Percentiles rank a stretch among this genome's conserved stretches.
Evolutionary conservation across 1,140 invertebrate genomes (phyloP).

Genomic region (Melanaphis sacchari): DNA sequence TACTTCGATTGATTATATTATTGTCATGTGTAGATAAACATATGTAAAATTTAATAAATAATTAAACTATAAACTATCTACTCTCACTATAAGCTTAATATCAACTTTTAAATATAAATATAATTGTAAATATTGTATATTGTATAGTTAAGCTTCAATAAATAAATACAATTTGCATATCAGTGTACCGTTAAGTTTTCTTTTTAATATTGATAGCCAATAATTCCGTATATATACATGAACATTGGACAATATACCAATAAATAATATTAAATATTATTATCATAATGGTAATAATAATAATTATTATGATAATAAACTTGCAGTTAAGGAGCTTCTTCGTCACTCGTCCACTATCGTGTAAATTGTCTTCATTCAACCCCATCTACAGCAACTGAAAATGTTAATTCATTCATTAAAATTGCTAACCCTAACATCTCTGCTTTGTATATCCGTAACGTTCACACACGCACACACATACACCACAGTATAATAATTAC

Average conservation of each 20-base stretch:
- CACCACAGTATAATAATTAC: neutral
- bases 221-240: neutral
- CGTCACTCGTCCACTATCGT: neutral
- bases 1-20: no score
- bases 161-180: neutral
- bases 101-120: no score
- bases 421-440: neutral
- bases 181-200: neutral
- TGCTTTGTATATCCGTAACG: neutral
- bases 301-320: neutral
- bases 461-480: neutral
- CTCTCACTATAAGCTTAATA: no score
- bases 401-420: constrained; percentile 32
- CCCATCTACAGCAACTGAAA: neutral
- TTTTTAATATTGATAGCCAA: neutral
- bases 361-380: neutral
- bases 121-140: neutral
- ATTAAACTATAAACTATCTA: no score
- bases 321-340: neutral
- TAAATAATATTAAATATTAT: neutral
- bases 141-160: no score
- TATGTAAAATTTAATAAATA: no score
- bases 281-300: neutral
- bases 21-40: no score
- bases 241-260: neutral